Conservation (phyloP, 2,888 invertebrate genomes). For the Rhagonycha lutea region DNA sequence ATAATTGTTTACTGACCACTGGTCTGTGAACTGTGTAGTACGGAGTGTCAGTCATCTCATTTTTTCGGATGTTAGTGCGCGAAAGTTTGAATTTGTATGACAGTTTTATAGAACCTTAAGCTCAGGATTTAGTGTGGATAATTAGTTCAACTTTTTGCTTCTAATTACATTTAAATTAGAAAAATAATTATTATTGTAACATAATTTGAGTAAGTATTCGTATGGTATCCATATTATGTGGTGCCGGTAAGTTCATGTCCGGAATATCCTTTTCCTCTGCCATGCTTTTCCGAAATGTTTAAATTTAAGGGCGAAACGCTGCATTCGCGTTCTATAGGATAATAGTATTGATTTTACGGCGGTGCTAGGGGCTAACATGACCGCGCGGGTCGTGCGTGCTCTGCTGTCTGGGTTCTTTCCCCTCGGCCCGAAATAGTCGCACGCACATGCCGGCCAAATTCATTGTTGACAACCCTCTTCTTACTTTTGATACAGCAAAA, state of each 20-base stretch:
- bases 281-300: slow-evolving; percentile 16
- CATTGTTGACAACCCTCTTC: slow-evolving; percentile 33
- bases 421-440: slow-evolving; percentile 38
- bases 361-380: slow-evolving; percentile 43
- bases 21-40: slow-evolving; percentile 29
- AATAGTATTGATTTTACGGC: slow-evolving; percentile 54
- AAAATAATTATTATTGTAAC: background rate
- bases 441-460: slow-evolving; percentile 35
- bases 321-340: slow-evolving; percentile 47
- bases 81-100: slow-evolving; percentile 19
- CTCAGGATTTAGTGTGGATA: slow-evolving; percentile 18
- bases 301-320: slow-evolving; percentile 33
- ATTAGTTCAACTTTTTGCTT: slow-evolving; percentile 9
- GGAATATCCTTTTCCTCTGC: background rate
- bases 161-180: slow-evolving; percentile 2
- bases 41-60: slow-evolving; percentile 23
- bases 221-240: slow-evolving; percentile 7
- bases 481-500: slow-evolving; percentile 26
- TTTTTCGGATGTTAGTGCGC: slow-evolving; percentile 24
- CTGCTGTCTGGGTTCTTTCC: slow-evolving; percentile 36
- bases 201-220: slow-evolving; percentile 19
- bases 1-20: slow-evolving; percentile 33
- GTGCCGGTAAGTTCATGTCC: slow-evolving; percentile 3
- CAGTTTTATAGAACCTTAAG: slow-evolving; percentile 2
- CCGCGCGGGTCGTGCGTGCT: slow-evolving; percentile 41